Percentiles rank a stretch among this genome's conserved stretches.
Conservation (phyloP, 2,113 vertebrate genomes). For the Colinus virginianus region DNA sequence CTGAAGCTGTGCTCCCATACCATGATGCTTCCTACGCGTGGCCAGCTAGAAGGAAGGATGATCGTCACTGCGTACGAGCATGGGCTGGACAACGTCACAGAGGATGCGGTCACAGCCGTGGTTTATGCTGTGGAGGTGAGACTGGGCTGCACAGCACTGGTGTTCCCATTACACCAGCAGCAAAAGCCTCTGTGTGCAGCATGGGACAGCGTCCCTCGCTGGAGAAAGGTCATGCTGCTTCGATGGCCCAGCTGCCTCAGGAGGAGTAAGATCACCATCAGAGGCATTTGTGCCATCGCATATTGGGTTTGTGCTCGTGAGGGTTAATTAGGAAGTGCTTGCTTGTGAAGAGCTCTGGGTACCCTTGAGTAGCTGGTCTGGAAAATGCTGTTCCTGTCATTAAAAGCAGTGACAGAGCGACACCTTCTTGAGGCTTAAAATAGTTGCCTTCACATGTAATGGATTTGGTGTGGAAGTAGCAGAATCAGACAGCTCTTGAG, state of each 20-base stretch:
- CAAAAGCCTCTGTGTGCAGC: neutral
- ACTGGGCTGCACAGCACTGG: neutral
- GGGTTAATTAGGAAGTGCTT: neutral
- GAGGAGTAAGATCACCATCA: neutral
- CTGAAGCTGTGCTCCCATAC: conserved; percentile 94
- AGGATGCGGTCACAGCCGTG: conserved; percentile 89
- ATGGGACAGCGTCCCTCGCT: fast-evolving
- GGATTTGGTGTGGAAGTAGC: neutral
- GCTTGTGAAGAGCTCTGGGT: neutral
- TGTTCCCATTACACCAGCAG: neutral
- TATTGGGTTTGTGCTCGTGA: neutral
- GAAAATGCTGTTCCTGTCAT: neutral
- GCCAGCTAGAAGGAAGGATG: conserved; percentile 96
- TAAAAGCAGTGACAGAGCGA: neutral
- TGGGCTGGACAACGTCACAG: conserved; percentile 92
- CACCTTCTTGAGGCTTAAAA: neutral
- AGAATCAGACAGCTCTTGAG: fast-evolving
- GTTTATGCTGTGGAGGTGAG: conserved; percentile 91
- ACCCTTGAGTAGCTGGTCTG: neutral
- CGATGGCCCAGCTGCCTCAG: fast-evolving
- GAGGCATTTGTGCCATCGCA: neutral
- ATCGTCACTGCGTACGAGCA: conserved; percentile 95
- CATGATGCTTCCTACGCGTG: conserved; percentile 90
- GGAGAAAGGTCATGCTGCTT: neutral
- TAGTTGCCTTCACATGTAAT: fast-evolving